Base-by-base conservation (phyloP, 2,888 invertebrate genomes). In the Exocentrus adspersus region DNA sequence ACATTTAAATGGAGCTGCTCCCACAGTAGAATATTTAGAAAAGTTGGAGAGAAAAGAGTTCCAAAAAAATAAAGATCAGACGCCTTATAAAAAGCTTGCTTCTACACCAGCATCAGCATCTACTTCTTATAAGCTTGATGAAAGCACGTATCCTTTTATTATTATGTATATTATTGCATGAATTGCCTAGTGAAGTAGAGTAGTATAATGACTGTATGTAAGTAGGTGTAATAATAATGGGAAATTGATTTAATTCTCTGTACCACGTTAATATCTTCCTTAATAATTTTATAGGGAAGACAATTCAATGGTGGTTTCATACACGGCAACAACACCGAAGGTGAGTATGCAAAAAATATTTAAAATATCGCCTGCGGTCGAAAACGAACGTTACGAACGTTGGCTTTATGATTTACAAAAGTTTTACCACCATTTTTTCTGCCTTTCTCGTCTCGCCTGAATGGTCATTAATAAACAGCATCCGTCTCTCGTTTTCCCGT, bases 1-100 rank as follows among this genome's bases (percentile, higher is more conserved):
- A 28, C 83, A 89, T 77, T 81, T 88, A 68, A 85, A 86, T 71
- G 89, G 88, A 30, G 86, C 86, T 0, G 83, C 87, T 28, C 89
- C 92, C 19, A 87, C 86, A 53, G 67, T 87, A 24, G 87, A 87
- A 14, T 82, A 85, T 76, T 83, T 93, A 51, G 84, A 85, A 64
- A 82, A 85, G 75, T 86, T 91, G 79, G 90, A 88, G 74, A 86
- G 89, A 73, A 90, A 88, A 84, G 88, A 88, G 81, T 86, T 89
- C 76, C 83, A 84, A 73, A 87, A 87, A 78, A 60, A 32, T 46
- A 72, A 69, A 64, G 67, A 74, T 19, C 56, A 45, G 12, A 53
- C 17, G 32, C 61, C 53, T 50, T 30, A 80, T 70, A 74, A 70
- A 69, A 82, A 78, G 79, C 79, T 63, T 79, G 30, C 59, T 6